phyloP scores from a whole-genome alignment of 2,888 invertebrate genomes.

The Lumbricus terrestris region DNA sequence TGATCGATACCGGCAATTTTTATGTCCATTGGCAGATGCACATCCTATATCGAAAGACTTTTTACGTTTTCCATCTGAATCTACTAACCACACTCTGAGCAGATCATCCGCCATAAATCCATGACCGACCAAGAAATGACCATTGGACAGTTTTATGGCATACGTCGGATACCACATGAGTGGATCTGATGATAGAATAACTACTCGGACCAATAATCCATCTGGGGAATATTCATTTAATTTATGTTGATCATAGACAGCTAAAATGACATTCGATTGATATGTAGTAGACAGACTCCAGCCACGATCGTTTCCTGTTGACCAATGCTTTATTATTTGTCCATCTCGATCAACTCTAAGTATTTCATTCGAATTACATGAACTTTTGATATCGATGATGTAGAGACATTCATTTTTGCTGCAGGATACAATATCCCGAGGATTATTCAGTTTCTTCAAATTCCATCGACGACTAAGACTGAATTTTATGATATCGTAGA shows the following conservation, averaged over 20 bases:
- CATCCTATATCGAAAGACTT: no score
- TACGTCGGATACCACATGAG: background rate
- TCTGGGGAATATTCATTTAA: background rate
- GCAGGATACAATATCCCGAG: background rate
- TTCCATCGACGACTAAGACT: background rate
- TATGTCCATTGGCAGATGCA: no score
- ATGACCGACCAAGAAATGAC: background rate
- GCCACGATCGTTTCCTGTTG: no score
- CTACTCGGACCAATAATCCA: background rate
- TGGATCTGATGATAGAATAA: no score
- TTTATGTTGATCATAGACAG: no score
- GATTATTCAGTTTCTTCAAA: background rate
- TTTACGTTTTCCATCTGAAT: no score
- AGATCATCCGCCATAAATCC: background rate
- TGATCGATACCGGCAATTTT: no score
- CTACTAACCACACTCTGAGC: background rate
- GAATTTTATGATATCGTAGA: background rate
- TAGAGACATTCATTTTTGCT: background rate
- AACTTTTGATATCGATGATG: background rate
- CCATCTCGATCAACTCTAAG: background rate
- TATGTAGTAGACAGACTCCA: no score
- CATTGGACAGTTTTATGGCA: background rate
- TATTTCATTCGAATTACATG: background rate
- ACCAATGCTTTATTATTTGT: no score
- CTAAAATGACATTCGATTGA: no score